Conservation (phyloP, 2,113 vertebrate genomes). For the Egretta garzetta region DNA sequence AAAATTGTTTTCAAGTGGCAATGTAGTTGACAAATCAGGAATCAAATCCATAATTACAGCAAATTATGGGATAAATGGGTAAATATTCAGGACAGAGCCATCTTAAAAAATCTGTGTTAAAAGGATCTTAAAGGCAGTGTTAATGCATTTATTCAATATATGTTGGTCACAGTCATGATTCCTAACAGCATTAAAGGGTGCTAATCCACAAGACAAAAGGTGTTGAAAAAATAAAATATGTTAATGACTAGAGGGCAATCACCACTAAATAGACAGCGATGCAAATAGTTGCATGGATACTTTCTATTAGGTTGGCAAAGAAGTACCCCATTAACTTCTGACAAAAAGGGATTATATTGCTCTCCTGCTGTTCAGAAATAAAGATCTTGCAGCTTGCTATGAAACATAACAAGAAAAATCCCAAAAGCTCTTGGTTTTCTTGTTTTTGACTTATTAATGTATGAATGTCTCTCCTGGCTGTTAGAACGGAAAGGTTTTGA, state of each 20-base stretch:
- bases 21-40: neutral
- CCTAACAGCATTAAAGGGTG: neutral
- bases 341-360: neutral
- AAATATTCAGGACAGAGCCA: neutral
- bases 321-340: neutral
- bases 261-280: neutral
- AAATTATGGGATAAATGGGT: neutral
- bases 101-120: neutral
- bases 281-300: neutral
- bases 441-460: neutral
- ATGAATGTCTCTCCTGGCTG: neutral
- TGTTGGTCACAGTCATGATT: neutral
- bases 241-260: neutral
- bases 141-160: neutral
- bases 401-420: neutral
- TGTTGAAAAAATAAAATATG: neutral
- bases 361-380: neutral
- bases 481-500: neutral
- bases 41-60: neutral
- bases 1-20: neutral
- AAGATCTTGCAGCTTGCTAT: neutral
- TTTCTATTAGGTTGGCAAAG: neutral
- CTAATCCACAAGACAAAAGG: neutral
- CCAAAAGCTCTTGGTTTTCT: neutral
- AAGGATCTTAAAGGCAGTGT: neutral